Evolutionary conservation across 2,113 vertebrate genomes (phyloP).

Genomic region (Python bivittatus): DNA sequence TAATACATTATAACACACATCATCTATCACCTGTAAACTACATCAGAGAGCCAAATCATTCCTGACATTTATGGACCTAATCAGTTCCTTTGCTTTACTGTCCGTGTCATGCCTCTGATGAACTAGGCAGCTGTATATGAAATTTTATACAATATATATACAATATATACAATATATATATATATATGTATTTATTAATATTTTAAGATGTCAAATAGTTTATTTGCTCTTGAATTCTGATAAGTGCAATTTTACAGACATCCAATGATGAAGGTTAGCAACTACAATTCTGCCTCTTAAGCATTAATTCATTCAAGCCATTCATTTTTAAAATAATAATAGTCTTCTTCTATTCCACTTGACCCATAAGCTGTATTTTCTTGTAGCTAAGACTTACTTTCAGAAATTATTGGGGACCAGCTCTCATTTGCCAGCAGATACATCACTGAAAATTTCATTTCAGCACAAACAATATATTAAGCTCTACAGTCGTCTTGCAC

Average conservation of each 20-base stretch:
- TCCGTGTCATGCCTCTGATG: background rate
- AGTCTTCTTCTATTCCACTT: background rate
- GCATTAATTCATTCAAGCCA: background rate
- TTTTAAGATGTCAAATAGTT: background rate
- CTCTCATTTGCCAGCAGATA: background rate
- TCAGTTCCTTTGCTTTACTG: background rate
- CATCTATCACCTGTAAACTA: background rate
- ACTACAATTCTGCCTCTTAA: background rate
- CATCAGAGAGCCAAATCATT: background rate
- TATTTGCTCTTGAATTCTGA: background rate
- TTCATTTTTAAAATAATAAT: background rate
- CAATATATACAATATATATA: too few species aligned
- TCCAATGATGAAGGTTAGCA: background rate
- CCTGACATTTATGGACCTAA: background rate
- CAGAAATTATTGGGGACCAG: background rate
- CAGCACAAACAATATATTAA: background rate
- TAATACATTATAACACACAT: background rate
- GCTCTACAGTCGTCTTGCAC: too few species aligned
- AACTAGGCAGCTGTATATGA: background rate
- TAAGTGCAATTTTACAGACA: background rate
- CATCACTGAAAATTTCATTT: background rate
- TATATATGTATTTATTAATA: background rate
- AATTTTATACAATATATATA: background rate
- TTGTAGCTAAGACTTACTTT: background rate
- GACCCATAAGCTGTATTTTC: background rate